These are phyloP conservation scores for Rhabdomys dilectus DNA, from an alignment of 2,113 vertebrate genomes.

Conservation along the genomic window DNA sequence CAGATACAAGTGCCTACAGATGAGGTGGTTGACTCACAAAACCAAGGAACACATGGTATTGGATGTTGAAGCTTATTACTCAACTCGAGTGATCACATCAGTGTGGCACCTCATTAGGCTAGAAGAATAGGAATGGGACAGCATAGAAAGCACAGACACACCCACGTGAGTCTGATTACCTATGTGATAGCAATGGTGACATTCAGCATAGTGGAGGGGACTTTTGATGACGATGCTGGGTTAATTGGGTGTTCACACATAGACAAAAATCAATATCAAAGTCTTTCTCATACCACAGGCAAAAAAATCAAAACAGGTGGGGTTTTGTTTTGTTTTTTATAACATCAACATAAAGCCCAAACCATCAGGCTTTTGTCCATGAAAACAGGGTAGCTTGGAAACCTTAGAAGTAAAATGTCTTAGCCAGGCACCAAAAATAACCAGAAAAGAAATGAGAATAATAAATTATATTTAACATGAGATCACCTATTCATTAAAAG, in stretches of 20 bases:
- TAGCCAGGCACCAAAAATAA: background rate
- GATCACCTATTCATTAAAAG: constrained; percentile 13
- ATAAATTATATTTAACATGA: constrained; percentile 48
- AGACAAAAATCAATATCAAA: constrained; percentile 37
- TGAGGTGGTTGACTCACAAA: constrained; percentile 50
- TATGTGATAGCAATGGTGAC: background rate
- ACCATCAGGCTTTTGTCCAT: background rate
- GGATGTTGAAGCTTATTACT: background rate
- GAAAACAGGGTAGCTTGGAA: constrained; percentile 24
- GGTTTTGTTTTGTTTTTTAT: background rate
- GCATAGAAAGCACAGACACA: background rate
- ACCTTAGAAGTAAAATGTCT: constrained; percentile 20
- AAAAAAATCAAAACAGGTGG: background rate
- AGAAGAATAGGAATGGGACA: background rate
- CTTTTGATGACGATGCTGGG: background rate
- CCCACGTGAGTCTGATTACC: background rate
- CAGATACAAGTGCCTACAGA: constrained; percentile 25
- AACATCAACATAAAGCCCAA: background rate
- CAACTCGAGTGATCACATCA: constrained; percentile 52
- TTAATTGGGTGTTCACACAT: background rate
- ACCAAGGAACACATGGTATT: background rate
- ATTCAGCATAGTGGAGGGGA: background rate
- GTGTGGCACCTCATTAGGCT: background rate
- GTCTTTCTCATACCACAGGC: background rate
- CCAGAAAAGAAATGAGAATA: constrained; percentile 33